phyloP scores from a whole-genome alignment of 2,888 invertebrate species.

The Aplocera efformata region DNA sequence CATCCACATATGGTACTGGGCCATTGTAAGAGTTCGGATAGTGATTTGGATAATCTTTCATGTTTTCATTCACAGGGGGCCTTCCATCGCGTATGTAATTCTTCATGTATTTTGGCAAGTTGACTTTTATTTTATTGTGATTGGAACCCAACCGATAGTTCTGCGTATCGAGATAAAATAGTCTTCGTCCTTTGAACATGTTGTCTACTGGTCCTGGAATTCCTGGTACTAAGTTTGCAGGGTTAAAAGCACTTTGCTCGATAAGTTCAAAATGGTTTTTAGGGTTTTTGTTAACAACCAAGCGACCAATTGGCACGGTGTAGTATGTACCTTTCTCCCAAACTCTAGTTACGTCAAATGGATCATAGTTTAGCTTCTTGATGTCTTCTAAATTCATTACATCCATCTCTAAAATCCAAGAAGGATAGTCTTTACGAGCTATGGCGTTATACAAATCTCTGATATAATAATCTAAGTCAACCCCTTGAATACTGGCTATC shows the following conservation, averaged over 20 bases:
- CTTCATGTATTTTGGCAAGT: conserved; percentile 46
- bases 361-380: conserved; percentile 86
- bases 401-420: conserved; percentile 20
- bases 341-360: conserved; percentile 92
- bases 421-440: conserved; percentile 73
- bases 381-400: conserved; percentile 78
- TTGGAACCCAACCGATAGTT: conserved; percentile 55
- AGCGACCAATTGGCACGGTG: conserved; percentile 87
- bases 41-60: conserved; percentile 94
- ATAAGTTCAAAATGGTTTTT: conserved; percentile 66
- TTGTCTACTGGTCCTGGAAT: conserved; percentile 55
- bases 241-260: conserved; percentile 52
- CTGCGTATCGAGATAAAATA: conserved; percentile 52
- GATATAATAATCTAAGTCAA: conserved; percentile 91
- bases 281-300: conserved; percentile 90
- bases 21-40: conserved; percentile 96
- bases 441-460: conserved; percentile 93
- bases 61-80: conserved; percentile 85
- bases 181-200: conserved; percentile 46
- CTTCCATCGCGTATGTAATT: conserved; percentile 46
- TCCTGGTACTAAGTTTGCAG: conserved; percentile 60
- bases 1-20: conserved; percentile 83
- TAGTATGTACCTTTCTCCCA: conserved; percentile 91
- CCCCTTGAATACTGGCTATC: conserved; percentile 82
- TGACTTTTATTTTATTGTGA: conserved; percentile 51